Percentiles rank a stretch among this genome's conserved stretches.
Evolutionary conservation across 2,113 vertebrate genomes (phyloP).

Genomic region (Myotis lucifugus): DNA sequence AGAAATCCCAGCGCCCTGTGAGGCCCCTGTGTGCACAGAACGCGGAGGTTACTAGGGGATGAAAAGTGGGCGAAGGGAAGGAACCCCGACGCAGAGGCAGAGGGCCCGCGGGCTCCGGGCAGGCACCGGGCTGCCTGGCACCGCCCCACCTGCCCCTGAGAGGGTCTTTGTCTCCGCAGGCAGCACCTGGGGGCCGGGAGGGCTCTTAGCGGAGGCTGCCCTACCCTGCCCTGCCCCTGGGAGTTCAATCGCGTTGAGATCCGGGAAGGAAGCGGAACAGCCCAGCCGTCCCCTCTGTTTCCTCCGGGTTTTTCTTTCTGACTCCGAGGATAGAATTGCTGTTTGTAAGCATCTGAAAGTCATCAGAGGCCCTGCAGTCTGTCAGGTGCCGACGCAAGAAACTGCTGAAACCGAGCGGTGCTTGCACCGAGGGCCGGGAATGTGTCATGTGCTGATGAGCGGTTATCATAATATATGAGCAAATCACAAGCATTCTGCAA

Average conservation of each 20-base stretch:
- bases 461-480: conserved; percentile 96
- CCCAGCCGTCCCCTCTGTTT: conserved; percentile 86
- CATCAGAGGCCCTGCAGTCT: conserved; percentile 93
- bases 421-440: conserved; percentile 89
- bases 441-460: conserved; percentile 95
- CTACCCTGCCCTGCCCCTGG: conserved; percentile 48
- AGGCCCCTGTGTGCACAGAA: conserved; percentile 81
- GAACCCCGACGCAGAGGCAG: neutral
- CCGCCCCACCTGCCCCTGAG: conserved; percentile 72
- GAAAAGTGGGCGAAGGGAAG: conserved; percentile 64
- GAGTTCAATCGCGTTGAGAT: conserved; percentile 86
- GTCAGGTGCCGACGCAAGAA: conserved; percentile 92
- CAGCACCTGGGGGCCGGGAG: conserved; percentile 72
- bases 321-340: conserved; percentile 92
- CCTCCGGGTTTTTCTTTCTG: conserved; percentile 87
- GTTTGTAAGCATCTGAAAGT: conserved; percentile 96
- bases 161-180: conserved; percentile 83
- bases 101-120: neutral
- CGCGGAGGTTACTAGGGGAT: conserved; percentile 75
- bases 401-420: conserved; percentile 93
- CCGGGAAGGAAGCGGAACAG: conserved; percentile 88
- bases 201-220: conserved; percentile 71
- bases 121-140: neutral
- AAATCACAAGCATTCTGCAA: conserved; percentile 96
- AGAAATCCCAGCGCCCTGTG: conserved; percentile 75